These are phyloP conservation scores for Melanotaenia parkinsoni DNA, from an alignment of 2,797 vertebrate species.

Conservation along the genomic window DNA sequence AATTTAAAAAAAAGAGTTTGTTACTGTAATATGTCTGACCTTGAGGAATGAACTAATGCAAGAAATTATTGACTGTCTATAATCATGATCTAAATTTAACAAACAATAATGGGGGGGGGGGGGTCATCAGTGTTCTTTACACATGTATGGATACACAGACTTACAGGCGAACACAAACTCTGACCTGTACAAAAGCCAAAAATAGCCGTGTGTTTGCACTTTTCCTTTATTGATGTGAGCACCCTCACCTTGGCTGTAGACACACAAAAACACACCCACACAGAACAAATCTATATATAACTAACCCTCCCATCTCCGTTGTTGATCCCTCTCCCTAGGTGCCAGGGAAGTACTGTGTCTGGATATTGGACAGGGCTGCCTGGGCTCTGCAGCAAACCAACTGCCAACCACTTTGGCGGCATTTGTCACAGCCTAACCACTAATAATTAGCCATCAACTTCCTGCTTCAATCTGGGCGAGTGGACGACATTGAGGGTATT, in stretches of 20 bases:
- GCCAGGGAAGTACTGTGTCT: constrained; percentile 2
- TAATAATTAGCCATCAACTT: constrained; percentile 58
- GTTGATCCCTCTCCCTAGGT: constrained; percentile 42
- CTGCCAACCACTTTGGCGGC: constrained; percentile 53
- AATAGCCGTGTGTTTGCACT: constrained; percentile 28
- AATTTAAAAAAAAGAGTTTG: background rate
- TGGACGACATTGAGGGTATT: background rate
- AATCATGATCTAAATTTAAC: background rate
- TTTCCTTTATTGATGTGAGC: constrained; percentile 28
- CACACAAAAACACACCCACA: constrained; percentile 25
- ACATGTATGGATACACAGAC: background rate
- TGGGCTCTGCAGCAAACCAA: constrained; percentile 24
- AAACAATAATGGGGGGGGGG: background rate
- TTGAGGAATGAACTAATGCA: constrained; percentile 1
- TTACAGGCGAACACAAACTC: background rate
- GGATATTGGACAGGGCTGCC: constrained; percentile 52
- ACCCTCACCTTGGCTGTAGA: constrained; percentile 51
- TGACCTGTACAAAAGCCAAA: constrained; percentile 21
- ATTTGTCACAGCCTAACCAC: constrained; percentile 67
- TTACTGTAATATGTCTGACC: background rate
- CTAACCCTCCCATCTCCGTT: constrained; percentile 54
- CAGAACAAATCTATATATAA: constrained; percentile 67
- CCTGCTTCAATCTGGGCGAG: constrained; percentile 26
- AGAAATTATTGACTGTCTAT: background rate
- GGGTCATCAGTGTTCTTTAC: background rate